Percentiles rank a stretch among this genome's conserved stretches.
These are phyloP conservation scores for Penaeus monodon DNA, from an alignment of 2,888 invertebrate genomes.

Conservation along the genomic window DNA sequence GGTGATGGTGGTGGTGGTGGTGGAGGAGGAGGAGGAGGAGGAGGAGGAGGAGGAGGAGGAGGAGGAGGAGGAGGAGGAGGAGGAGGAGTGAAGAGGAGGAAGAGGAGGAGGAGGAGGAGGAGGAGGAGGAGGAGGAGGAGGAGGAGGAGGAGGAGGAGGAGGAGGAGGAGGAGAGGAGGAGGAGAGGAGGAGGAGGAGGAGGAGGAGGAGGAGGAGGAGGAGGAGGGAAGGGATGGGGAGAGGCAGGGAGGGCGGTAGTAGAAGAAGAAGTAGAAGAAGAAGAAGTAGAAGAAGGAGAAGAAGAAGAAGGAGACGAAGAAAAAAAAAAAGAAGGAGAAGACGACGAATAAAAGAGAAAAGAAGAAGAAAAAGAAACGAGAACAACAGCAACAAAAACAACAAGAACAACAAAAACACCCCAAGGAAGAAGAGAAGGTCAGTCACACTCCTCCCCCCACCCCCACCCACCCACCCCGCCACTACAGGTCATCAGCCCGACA, in stretches of 20 bases:
- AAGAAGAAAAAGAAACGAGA: too few relatives aligned
- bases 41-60: not conserved
- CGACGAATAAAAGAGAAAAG: not conserved
- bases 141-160: not conserved
- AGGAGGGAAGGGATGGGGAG: not conserved
- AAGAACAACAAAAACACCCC: too few relatives aligned
- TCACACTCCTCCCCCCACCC: too few relatives aligned
- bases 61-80: not conserved
- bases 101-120: not conserved
- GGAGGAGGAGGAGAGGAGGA: not conserved
- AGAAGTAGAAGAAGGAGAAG: not conserved
- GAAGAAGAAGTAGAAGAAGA: not conserved
- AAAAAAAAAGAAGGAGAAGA: not conserved
- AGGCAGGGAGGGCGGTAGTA: not conserved
- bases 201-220: not conserved
- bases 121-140: not conserved
- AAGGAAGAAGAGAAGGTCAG: too few relatives aligned
- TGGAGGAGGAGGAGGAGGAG: not conserved
- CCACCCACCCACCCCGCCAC: too few relatives aligned
- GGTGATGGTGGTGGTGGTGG: not conserved
- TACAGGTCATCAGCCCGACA: too few relatives aligned
- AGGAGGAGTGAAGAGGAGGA: not conserved
- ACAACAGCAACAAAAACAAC: too few relatives aligned
- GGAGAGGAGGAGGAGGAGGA: not conserved
- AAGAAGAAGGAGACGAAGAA: not conserved